Evolutionary conservation across 2,888 invertebrate species (phyloP), one percentile per base, ranked within the genome.

Genomic region (Ophraella communa): DNA sequence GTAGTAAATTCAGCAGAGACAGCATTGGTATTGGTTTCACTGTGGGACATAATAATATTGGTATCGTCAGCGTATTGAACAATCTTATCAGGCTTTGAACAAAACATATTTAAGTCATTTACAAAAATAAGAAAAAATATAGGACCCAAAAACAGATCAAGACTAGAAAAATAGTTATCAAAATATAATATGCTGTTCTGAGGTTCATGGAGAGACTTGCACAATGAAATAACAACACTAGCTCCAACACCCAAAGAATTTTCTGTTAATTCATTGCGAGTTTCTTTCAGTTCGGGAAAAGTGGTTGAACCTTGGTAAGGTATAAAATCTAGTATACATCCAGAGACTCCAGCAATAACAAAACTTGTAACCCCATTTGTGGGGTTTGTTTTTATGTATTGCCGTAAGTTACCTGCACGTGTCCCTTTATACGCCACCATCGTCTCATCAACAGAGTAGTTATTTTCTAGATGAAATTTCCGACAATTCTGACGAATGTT

Each of bases 361-460:
- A 66, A 66, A 65, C 44, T 45, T 65, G 27, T 62, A 65, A 5
- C 56, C 62, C 58, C 61, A 57, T 53, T 53, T 60, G 44, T 64
- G 64, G 20, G 57, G 53, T 27, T 63, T 61, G 35, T 54, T 61
- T 54, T 61, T 45, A 64, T 53, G 14, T 59, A 65, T 57, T 62
- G 61, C 2, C 60, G 60, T 42, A 64, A 33, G n/a, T 64, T 60
- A 39, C 56, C 55, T n/a, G 64, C 64, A 35, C 51, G 49, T 10
- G 60, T 59, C 8, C 55, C n/a, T n/a, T n/a, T n/a, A n/a, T n/a
- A n/a, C n/a, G n/a, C n/a, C n/a, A n/a, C n/a, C n/a, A n/a, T n/a
- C n/a, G n/a, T n/a, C n/a, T n/a, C n/a, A n/a, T n/a, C n/a, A n/a
- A n/a, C n/a, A n/a, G n/a, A n/a, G n/a, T n/a, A n/a, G n/a, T n/a